phyloP scores from a whole-genome alignment of 2,888 invertebrate species.

The Napeogenes sylphis region DNA sequence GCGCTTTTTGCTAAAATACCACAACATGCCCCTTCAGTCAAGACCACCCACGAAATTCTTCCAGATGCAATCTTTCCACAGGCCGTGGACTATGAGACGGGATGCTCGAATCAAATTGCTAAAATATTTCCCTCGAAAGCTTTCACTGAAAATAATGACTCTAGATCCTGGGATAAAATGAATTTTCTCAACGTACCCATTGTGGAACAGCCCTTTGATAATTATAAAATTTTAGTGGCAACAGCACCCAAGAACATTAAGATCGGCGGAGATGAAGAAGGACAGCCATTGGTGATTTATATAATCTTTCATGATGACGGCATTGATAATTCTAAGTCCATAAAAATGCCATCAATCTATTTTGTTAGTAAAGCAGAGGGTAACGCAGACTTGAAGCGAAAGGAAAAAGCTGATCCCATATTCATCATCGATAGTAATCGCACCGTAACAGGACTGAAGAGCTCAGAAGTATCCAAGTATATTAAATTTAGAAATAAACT shows the following conservation, averaged over 20 bases:
- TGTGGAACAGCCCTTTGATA: constrained; percentile 44
- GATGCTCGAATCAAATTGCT: constrained; percentile 51
- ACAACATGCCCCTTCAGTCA: constrained; percentile 38
- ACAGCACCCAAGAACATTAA: constrained; percentile 55
- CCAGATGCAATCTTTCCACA: constrained; percentile 38
- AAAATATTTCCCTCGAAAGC: constrained; percentile 41
- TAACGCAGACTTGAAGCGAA: constrained; percentile 33
- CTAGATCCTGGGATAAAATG: constrained; percentile 17
- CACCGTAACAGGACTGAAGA: constrained; percentile 61
- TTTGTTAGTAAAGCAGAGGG: constrained; percentile 47
- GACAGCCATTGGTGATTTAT: constrained; percentile 49
- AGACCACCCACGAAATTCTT: constrained; percentile 32
- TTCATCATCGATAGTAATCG: constrained; percentile 59
- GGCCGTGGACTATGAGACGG: constrained; percentile 34
- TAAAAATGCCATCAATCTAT: constrained; percentile 54
- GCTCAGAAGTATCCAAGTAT: constrained; percentile 55
- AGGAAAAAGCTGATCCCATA: constrained; percentile 45
- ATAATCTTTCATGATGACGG: constrained; percentile 54
- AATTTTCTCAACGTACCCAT: constrained; percentile 53
- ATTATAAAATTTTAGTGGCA: constrained; percentile 62
- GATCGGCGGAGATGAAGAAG: constrained; percentile 38
- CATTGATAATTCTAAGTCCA: constrained; percentile 28
- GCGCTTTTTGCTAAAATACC: constrained; percentile 49
- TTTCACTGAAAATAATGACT: constrained; percentile 22
- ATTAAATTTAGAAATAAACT: constrained; percentile 57